phyloP scores from a whole-genome alignment of 2,888 invertebrate species.

The Lochmaea crataegi region DNA sequence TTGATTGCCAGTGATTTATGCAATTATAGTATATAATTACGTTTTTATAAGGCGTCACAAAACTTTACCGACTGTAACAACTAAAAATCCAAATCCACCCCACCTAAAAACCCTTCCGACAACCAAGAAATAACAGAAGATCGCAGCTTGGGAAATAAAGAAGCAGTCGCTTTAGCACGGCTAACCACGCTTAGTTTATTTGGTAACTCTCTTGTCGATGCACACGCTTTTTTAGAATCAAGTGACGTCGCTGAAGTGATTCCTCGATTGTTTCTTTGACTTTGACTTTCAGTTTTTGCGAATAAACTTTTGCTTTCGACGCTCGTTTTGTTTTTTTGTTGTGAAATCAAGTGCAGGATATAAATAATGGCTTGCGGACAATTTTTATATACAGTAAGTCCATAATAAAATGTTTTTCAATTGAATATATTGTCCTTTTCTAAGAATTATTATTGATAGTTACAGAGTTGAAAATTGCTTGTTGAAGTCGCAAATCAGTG shows the following conservation, averaged over 20 bases:
- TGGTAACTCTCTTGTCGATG: slow-evolving; percentile 61
- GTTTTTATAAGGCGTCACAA: not conserved
- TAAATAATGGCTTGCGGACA: slow-evolving; percentile 12
- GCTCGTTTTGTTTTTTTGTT: not conserved
- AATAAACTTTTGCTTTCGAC: slow-evolving; percentile 16
- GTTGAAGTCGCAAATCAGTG: too few relatives aligned
- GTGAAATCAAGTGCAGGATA: slow-evolving; percentile 13
- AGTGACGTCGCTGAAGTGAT: slow-evolving; percentile 38
- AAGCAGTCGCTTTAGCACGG: slow-evolving; percentile 54
- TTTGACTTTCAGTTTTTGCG: slow-evolving; percentile 18
- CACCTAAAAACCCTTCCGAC: slow-evolving; percentile 42
- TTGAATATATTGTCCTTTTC: too few relatives aligned
- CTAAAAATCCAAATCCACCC: slow-evolving; percentile 26
- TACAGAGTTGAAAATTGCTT: too few relatives aligned
- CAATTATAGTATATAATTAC: not conserved
- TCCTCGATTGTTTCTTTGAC: slow-evolving; percentile 18
- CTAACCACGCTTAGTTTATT: slow-evolving; percentile 61
- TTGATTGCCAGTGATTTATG: not conserved
- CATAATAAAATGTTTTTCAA: not conserved
- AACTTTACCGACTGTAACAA: not conserved
- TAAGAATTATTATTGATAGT: too few relatives aligned
- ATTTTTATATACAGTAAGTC: slow-evolving; percentile 15
- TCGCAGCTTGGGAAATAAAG: slow-evolving; percentile 59
- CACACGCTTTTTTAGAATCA: slow-evolving; percentile 59
- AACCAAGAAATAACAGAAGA: slow-evolving; percentile 49